Conservation (phyloP, 2,888 invertebrate species). For the Cephus nigrinus region DNA sequence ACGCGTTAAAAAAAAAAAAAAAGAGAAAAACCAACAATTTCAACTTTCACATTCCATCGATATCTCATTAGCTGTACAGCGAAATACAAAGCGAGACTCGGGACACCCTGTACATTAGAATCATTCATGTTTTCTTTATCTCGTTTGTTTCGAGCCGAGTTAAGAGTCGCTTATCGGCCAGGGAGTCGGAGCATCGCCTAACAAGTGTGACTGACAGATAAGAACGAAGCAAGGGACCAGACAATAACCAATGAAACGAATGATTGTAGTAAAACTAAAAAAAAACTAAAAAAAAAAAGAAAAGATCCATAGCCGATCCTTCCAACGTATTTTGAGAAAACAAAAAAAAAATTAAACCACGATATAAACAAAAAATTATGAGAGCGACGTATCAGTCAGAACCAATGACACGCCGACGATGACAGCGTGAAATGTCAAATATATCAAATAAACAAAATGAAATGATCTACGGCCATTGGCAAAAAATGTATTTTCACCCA, state of each 20-base stretch:
- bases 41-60: background rate
- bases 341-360: background rate
- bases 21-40: background rate
- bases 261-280: background rate
- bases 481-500: background rate
- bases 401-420: conserved; percentile 36
- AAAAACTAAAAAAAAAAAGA: too few relatives aligned
- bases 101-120: background rate
- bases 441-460: background rate
- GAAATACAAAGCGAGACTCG: background rate
- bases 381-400: conserved; percentile 61
- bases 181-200: background rate
- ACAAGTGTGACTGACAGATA: background rate
- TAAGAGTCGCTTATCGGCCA: background rate
- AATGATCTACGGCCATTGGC: background rate
- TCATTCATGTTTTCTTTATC: background rate
- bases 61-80: background rate
- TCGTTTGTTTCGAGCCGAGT: background rate
- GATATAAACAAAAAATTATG: conserved; percentile 44
- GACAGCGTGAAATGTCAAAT: conserved; percentile 5
- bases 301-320: background rate
- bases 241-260: background rate
- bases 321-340: background rate
- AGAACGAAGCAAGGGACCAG: background rate
- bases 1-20: too few relatives aligned